phyloP scores from a whole-genome alignment of 2,797 vertebrate genomes.

The Anisognathus igniventris region DNA sequence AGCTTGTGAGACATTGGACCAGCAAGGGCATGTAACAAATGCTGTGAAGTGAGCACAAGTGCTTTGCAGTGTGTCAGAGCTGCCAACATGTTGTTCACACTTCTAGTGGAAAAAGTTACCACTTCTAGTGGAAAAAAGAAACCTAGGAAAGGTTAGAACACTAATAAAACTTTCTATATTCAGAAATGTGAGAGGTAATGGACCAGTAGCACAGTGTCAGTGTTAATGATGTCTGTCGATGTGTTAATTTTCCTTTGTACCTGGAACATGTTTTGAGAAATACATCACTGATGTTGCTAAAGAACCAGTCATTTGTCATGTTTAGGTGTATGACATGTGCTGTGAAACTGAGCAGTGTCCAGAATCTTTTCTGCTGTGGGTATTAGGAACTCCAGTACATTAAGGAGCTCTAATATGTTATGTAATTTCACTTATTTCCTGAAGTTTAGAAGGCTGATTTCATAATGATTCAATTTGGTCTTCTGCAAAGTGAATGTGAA shows the following conservation, averaged over 20 bases:
- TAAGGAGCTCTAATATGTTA: not conserved
- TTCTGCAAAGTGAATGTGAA: not conserved
- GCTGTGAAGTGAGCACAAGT: not conserved
- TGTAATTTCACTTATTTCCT: not conserved
- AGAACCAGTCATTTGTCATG: not conserved
- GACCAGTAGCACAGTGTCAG: not conserved
- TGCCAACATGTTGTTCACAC: rapidly evolving
- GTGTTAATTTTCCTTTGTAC: not conserved
- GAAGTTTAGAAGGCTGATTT: not conserved
- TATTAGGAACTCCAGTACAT: not conserved
- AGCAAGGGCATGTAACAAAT: not conserved
- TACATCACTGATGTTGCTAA: not conserved
- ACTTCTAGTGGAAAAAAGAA: not conserved
- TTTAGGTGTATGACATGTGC: not conserved
- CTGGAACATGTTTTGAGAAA: not conserved
- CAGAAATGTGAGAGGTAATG: not conserved
- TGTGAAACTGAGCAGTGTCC: not conserved
- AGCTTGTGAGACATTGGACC: not conserved
- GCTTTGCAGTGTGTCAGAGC: not conserved
- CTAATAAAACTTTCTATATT: not conserved
- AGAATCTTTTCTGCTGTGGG: not conserved
- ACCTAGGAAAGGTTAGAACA: not conserved
- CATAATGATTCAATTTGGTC: not conserved
- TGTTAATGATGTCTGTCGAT: not conserved
- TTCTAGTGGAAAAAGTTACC: not conserved